Conservation (phyloP, 1,140 invertebrate species). For the Drosophila ficusphila region DNA sequence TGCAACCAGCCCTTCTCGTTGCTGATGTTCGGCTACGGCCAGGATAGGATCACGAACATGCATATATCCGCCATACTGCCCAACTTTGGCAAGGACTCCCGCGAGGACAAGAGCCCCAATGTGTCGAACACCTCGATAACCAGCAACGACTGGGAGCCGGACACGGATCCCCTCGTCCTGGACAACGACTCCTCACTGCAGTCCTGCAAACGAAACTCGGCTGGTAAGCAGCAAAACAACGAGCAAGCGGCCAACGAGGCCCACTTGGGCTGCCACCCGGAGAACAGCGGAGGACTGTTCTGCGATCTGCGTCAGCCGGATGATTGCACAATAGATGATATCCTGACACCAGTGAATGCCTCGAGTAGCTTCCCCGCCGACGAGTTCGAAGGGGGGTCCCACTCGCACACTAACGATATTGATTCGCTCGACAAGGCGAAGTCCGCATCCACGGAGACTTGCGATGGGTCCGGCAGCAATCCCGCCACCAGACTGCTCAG, state of each 20-base stretch:
- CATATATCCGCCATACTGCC: constrained; percentile 86
- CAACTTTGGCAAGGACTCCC: constrained; percentile 85
- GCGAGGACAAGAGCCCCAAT: constrained; percentile 83
- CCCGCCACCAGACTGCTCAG: constrained; percentile 34
- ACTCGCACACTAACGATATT: constrained; percentile 34
- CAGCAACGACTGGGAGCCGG: constrained; percentile 84
- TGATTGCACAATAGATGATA: constrained; percentile 46
- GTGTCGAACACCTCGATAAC: constrained; percentile 85
- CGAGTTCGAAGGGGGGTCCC: constrained; percentile 45
- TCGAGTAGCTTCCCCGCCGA: constrained; percentile 35
- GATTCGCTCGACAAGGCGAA: constrained; percentile 29
- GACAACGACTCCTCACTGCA: constrained; percentile 45
- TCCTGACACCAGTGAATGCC: constrained; percentile 49
- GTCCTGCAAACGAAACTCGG: constrained; percentile 26
- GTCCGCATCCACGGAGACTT: constrained; percentile 26
- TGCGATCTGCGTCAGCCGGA: constrained; percentile 9
- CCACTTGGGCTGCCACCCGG: constrained; percentile 18
- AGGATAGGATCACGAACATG: constrained; percentile 86
- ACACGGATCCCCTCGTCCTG: constrained; percentile 52
- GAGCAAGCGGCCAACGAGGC: constrained; percentile 11
- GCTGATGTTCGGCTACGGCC: constrained; percentile 87
- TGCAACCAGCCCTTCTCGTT: constrained; percentile 89
- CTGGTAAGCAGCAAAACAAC: constrained; percentile 4
- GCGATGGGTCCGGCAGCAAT: constrained; percentile 50
- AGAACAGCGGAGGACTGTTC: constrained; percentile 21